These are phyloP conservation scores for Notocelia uddmanniana DNA, from an alignment of 2,888 invertebrate species.

Conservation along the genomic window DNA sequence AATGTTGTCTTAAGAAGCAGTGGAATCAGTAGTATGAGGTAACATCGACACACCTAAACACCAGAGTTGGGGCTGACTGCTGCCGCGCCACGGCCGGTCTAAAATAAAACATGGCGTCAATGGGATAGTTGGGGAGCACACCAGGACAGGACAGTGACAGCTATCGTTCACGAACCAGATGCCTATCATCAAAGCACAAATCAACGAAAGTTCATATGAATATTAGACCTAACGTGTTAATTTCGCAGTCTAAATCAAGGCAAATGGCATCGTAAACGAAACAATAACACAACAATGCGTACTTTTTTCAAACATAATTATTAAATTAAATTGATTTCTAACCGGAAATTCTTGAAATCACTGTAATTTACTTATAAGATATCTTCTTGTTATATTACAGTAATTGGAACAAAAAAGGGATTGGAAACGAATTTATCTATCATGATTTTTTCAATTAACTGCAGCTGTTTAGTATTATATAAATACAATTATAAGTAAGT, in stretches of 20 bases:
- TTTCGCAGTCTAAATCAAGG: constrained; percentile 1
- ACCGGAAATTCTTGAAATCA: background rate
- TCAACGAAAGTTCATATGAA: background rate
- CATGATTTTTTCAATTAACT: background rate
- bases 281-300: constrained; percentile 33
- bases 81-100: constrained; percentile 86
- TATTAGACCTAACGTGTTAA: background rate
- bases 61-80: constrained; percentile 86
- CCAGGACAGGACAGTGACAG: constrained; percentile 54
- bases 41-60: constrained; percentile 87
- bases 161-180: constrained; percentile 51
- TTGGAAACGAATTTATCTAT: background rate
- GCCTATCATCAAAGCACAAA: constrained; percentile 47
- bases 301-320: constrained; percentile 28
- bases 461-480: background rate
- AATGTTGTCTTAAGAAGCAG: constrained; percentile 63
- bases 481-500: background rate
- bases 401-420: background rate
- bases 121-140: constrained; percentile 69
- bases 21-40: constrained; percentile 70
- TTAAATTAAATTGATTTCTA: constrained; percentile 4
- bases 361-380: background rate
- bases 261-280: constrained; percentile 36
- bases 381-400: background rate
- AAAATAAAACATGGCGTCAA: constrained; percentile 84